A percentile compares a stretch with the other conserved stretches of the same genome.
Conservation (phyloP, 2,888 invertebrate genomes). For the Luperina nickerlii region DNA sequence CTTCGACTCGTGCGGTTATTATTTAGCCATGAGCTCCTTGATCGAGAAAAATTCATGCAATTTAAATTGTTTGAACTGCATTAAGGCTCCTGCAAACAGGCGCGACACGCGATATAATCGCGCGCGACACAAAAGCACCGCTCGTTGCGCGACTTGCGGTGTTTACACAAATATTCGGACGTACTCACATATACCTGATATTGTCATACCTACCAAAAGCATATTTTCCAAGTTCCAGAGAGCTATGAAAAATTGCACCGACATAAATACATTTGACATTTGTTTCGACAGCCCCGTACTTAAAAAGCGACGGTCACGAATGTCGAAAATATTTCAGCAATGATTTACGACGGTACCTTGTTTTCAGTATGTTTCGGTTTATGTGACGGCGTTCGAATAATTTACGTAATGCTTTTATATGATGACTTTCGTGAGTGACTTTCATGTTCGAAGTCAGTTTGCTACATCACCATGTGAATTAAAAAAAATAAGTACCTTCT, state of each 20-base stretch:
- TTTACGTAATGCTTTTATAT: slow-evolving; percentile 20
- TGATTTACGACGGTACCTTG: slow-evolving; percentile 48
- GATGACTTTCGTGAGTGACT: slow-evolving; percentile 31
- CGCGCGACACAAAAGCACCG: too few species aligned
- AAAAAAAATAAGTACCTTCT: neutral
- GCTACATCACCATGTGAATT: neutral
- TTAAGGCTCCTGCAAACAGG: too few species aligned
- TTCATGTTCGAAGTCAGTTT: neutral
- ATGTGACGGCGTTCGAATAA: neutral
- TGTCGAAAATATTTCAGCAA: slow-evolving; percentile 63
- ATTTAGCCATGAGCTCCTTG: too few species aligned
- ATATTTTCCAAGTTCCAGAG: slow-evolving; percentile 44
- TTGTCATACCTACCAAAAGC: slow-evolving; percentile 47
- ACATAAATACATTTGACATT: slow-evolving; percentile 60
- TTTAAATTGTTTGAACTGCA: slow-evolving; percentile 3
- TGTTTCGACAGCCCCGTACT: slow-evolving; percentile 37
- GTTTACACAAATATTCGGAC: slow-evolving; percentile 25
- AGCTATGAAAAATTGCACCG: slow-evolving; percentile 53
- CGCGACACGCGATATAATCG: too few species aligned
- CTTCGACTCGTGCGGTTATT: too few species aligned
- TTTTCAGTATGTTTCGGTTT: slow-evolving; percentile 1
- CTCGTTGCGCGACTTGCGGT: too few species aligned
- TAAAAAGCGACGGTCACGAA: slow-evolving; percentile 40
- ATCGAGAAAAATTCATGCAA: slow-evolving; percentile 22
- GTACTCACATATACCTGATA: neutral